Evolutionary conservation across 2,888 invertebrate species (phyloP).

Genomic region (Caenorhabditis auriculariae): DNA sequence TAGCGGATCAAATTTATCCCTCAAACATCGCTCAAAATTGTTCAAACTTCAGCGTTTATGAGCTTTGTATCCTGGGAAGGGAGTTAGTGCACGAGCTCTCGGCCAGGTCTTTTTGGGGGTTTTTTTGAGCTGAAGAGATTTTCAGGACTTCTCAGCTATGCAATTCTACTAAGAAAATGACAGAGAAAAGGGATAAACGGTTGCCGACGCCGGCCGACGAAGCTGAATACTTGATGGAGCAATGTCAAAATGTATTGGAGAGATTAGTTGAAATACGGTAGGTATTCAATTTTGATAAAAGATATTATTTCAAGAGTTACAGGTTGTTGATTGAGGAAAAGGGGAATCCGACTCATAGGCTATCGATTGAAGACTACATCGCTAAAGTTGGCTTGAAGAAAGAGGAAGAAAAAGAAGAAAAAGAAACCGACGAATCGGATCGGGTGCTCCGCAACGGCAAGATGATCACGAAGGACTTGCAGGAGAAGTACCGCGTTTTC

Average conservation of each 20-base stretch:
- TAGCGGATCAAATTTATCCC: constrained; percentile 5
- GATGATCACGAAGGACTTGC: constrained; percentile 13
- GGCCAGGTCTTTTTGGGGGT: constrained; percentile 13
- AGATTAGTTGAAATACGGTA: constrained; percentile 39
- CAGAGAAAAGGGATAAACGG: constrained; percentile 29
- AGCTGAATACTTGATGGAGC: constrained; percentile 16
- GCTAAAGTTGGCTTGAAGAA: constrained; percentile 21
- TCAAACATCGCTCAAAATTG: constrained; percentile 23
- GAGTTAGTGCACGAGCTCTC: constrained; percentile 38
- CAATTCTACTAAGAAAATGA: constrained; percentile 23
- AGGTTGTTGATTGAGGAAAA: constrained; percentile 23
- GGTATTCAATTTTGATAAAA: not conserved
- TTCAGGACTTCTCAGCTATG: constrained; percentile 28
- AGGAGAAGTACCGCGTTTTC: constrained; percentile 13
- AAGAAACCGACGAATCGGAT: constrained; percentile 6
- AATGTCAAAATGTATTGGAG: constrained; percentile 27
- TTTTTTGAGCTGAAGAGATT: not conserved
- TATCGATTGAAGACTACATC: constrained; percentile 28
- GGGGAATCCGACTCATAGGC: constrained; percentile 9
- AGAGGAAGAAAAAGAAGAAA: constrained; percentile 16
- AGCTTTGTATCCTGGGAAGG: constrained; percentile 28
- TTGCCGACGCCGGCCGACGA: constrained; percentile 12
- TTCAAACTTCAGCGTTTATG: constrained; percentile 18
- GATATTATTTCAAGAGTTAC: not conserved
- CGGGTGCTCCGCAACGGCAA: constrained; percentile 2